Evolutionary conservation across 1,140 invertebrate species (phyloP).

Genomic region (Brachionus angularis): DNA sequence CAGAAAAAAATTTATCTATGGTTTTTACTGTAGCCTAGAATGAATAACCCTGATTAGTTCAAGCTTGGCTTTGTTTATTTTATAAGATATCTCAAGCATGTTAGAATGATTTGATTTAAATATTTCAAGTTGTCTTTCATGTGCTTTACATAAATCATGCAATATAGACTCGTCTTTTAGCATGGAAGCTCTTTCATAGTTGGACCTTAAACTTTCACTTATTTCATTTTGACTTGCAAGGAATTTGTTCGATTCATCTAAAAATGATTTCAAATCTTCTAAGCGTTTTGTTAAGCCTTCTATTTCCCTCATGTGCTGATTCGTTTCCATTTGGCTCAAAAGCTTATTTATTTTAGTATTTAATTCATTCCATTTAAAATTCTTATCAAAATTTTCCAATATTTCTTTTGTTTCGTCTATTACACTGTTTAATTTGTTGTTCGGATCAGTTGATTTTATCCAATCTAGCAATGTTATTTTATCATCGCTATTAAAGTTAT

Average conservation of each 20-base stretch:
- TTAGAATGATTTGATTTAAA: slow-evolving; percentile 27
- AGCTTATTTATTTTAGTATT: slow-evolving; percentile 1
- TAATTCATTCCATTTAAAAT: slow-evolving; percentile 31
- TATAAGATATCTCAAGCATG: slow-evolving; percentile 16
- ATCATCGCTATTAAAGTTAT: too few species aligned
- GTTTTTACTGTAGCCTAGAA: slow-evolving; percentile 16
- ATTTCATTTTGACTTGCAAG: slow-evolving; percentile 23
- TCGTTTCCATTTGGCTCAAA: not conserved
- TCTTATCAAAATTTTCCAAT: slow-evolving; percentile 22
- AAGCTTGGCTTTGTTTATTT: slow-evolving; percentile 35
- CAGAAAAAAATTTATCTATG: not conserved
- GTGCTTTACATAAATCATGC: slow-evolving; percentile 31
- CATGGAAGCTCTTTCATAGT: slow-evolving; percentile 10
- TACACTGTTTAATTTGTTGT: slow-evolving; percentile 11
- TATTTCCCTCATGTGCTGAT: slow-evolving; percentile 24
- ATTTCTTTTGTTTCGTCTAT: slow-evolving; percentile 18
- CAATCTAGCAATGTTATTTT: slow-evolving; percentile 12
- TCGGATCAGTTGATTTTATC: slow-evolving; percentile 24
- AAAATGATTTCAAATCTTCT: slow-evolving; percentile 13
- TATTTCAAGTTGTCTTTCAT: slow-evolving; percentile 15
- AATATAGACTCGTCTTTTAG: slow-evolving; percentile 27
- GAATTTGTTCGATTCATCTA: slow-evolving; percentile 4
- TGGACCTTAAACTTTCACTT: slow-evolving; percentile 11
- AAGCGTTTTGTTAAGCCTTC: slow-evolving; percentile 31
- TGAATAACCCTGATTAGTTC: slow-evolving; percentile 38